Evolutionary conservation across 2,888 invertebrate species (phyloP), one percentile per base, ranked within the genome.

Genomic region (Cremastobaeus sp.): DNA sequence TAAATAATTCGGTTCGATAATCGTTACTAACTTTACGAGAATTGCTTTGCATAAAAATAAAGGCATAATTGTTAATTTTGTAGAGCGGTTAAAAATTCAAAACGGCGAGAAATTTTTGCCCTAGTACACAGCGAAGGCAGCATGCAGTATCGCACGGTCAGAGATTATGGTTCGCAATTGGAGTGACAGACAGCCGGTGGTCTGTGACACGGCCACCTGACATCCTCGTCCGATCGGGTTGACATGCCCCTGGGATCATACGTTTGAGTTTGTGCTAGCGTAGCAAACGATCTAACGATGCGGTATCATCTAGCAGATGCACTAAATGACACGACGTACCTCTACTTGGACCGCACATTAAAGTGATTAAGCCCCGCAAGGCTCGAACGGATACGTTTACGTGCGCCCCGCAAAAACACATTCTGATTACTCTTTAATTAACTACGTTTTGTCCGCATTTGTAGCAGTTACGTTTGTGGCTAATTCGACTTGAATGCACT

Each of bases 151-250:
- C 77, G 74, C 25, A 48, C 50, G 45, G 57, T 55, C 52, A 39
- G 54, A 52, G 69, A 64, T 64, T 74, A 64, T 59, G 47, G 54
- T 47, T 39, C 66, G 55, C 68, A 52, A 76, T 76, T 75, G 77
- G 81, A 84, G 80, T 85, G 86, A 86, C 83, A 82, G 85, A 84
- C 85, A 83, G 79, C 70, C 78, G 80, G 81, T 81, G 82, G 81
- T 81, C 84, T 83, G 77, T 83, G 84, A 84, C 83, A 78, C 77
- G 78, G 78, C 79, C 81, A 82, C 78, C 84, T 83, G 83, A 84
- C 82, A 83, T 82, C 79, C 81, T 81, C 78, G 81, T 84, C 82
- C 80, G 81, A 83, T 83, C 79, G 76, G 70, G 75, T 77, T 83
- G 83, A 83, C 82, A 79, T 78, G 79, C 82, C 81, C 81, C 78